phyloP scores from a whole-genome alignment of 2,797 vertebrate genomes.

The Amblyraja radiata region DNA sequence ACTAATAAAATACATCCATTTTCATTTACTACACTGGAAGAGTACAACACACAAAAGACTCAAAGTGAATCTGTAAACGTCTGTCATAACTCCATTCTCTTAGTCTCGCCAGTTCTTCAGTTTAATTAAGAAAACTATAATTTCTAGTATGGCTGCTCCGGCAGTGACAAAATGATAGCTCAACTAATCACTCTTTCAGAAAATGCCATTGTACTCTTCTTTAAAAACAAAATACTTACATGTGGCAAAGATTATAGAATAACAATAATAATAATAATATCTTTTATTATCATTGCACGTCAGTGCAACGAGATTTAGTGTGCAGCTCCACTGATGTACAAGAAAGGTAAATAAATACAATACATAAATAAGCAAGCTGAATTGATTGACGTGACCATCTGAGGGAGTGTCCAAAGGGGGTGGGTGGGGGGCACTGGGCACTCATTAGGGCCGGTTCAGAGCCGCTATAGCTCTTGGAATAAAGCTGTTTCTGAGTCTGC shows the following conservation, averaged over 20 bases:
- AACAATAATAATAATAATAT: no score
- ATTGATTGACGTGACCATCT: no score
- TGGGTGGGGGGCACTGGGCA: no score
- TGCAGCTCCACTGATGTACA: no score
- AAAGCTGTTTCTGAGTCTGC: no score
- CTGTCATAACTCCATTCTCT: background rate
- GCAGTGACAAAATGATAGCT: constrained; percentile 18
- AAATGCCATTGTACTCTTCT: background rate
- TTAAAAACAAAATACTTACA: background rate
- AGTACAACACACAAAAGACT: background rate
- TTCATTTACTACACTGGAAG: constrained; percentile 13
- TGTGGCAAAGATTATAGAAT: background rate
- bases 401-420: no score
- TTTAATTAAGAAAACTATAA: background rate
- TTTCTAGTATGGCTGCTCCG: background rate
- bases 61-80: constrained; percentile 12
- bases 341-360: no score
- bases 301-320: no score
- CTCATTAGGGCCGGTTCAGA: no score
- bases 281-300: no score
- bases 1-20: constrained; percentile 22
- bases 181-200: constrained; percentile 16
- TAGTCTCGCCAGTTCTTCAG: background rate
- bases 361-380: no score
- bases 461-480: no score